Base-by-base conservation (phyloP, 37 sponge, comb jelly and placozoan species). In the Hexactinellida sp. region DNA sequence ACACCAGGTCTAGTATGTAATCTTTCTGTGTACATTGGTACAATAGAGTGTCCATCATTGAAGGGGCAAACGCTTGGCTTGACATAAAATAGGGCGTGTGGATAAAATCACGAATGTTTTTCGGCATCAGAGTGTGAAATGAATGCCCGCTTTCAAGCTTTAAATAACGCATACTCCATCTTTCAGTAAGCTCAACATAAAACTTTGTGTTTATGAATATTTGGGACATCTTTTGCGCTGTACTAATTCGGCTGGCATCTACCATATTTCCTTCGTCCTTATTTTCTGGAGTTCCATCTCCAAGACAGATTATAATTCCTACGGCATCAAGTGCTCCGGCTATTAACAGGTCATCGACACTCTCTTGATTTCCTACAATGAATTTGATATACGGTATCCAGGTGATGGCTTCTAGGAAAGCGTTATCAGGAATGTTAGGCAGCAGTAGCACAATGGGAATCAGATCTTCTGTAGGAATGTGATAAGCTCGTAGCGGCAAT, bases 31-130 rank as follows among this genome's bases (percentile, higher is more conserved):
- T 63, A n/a, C 76, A 63, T 90, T 93, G 94, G 54, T 90, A 93
- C 24, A 93, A 90, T 0, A 93, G 83, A 0, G 91, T 91, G 85
- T 93, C 94, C 86, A 93, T 55, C 91, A 93, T 93, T 52, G 90
- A 87, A 39, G 90, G 55, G 25, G 92, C 87, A 86, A 91, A 93
- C 24, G 85, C 89, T 25, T 84, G 55, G 0, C 90, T 90, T 36
- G 90, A 85, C 23, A 87, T 91, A 88, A 93, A 89, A 47, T 87
- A 89, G 25, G 94, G 94, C 23, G 85, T 63, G 34, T 63, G 76
- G 3, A 63, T 63, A 63, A 63, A 63, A n/a, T 63, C 76, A 21
- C 76, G 25, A 7, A 63, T 63, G 34, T 63, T 63, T 63, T 63
- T 63, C 25, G 76, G 76, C 76, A 63, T 63, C 30, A 63, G 76